Evolutionary conservation across 2,113 vertebrate species (phyloP), one percentile per base, ranked within the genome.

Genomic region (Dendrocopos noguchii): DNA sequence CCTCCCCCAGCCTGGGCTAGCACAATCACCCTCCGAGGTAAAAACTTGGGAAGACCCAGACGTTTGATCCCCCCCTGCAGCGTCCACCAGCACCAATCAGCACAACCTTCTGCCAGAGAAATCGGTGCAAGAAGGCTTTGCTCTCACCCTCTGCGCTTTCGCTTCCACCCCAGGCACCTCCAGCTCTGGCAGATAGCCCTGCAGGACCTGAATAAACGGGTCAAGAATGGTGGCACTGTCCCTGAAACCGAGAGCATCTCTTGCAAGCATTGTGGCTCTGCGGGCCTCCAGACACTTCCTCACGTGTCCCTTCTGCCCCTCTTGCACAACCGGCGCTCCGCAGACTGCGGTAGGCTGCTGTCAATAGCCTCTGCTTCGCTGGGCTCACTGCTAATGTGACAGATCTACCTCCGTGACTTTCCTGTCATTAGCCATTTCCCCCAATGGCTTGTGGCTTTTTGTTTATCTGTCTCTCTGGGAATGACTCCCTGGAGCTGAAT

Each of bases 281-380:
- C 83, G 81, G 79, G 65, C 87, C 70, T 53, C 56, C 68, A 72
- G 57, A 39, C 28, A 1, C 55, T 24, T 57, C 36, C 61, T 59
- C 18, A 1, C 2, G 4, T 0, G 0, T 52, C 47, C 47, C n/a
- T 81, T 34, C 24, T 14, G 71, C 50, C 67, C 56, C 4, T 1
- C 7, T 53, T 52, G 59, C 55, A 12, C 67, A 31, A 10, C 6
- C 1, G 2, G 25, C 33, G 57, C 78, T 39, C 72, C 71, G 36
- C 63, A 31, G 63, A 4, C 34, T 47, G 66, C 5, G 42, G 42
- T 4, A 78, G 89, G 50, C 78, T 71, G 86, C 73, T 90, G 78
- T 56, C 78, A n/a, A 36, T 76, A 50, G 57, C 63, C 60, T 61
- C 63, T 46, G 73, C 78, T 31, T 66, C 8, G 3, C 28, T 6